These are phyloP conservation scores for Clitarchus hookeri DNA, from an alignment of 2,888 invertebrate species.

Conservation along the genomic window DNA sequence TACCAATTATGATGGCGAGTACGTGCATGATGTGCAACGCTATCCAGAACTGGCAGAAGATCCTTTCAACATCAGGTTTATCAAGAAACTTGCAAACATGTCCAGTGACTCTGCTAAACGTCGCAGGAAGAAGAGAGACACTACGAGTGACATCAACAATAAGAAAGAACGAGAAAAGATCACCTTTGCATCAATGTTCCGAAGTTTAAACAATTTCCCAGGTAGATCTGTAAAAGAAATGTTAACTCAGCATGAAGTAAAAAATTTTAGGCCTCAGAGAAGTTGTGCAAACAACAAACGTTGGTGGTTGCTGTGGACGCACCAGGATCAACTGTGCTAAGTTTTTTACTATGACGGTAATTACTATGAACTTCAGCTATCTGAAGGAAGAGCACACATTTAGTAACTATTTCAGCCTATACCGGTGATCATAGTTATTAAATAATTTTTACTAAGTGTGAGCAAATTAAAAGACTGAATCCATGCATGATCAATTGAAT, in stretches of 20 bases:
- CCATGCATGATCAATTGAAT: background rate
- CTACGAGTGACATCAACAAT: background rate
- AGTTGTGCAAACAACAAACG: constrained; percentile 38
- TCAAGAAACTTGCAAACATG: constrained; percentile 63
- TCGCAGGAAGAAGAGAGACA: constrained; percentile 33
- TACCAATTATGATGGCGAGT: constrained; percentile 86
- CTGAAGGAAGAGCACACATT: background rate
- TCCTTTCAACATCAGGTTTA: constrained; percentile 90
- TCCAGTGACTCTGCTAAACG: constrained; percentile 37
- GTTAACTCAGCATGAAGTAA: constrained; percentile 1
- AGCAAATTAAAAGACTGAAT: background rate
- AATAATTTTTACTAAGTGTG: background rate
- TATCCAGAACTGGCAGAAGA: constrained; percentile 96
- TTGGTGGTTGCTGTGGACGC: constrained; percentile 41
- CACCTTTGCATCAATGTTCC: constrained; percentile 18
- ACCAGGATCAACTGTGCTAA: constrained; percentile 37
- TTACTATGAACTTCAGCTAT: background rate
- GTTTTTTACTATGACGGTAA: background rate
- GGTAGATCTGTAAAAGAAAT: constrained; percentile 33
- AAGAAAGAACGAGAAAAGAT: background rate
- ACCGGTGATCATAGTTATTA: background rate
- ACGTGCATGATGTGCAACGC: constrained; percentile 84
- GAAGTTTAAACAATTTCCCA: constrained; percentile 28
- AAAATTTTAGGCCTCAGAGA: constrained; percentile 15
- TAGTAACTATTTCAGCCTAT: background rate